Evolutionary conservation across 2,113 vertebrate species (phyloP).

Genomic region (Perognathus longimembris): DNA sequence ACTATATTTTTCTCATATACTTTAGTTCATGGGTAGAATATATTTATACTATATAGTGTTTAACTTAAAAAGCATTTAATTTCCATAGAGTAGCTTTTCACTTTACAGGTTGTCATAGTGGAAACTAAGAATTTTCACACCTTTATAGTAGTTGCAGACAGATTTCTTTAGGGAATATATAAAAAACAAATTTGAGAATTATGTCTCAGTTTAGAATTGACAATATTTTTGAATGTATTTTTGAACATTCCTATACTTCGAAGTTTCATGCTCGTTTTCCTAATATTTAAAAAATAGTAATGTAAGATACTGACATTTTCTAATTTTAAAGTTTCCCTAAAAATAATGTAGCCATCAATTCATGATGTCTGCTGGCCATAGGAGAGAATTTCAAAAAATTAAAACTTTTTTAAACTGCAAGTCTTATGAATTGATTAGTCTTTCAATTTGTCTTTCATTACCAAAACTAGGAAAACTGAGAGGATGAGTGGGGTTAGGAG

Average conservation of each 20-base stretch:
- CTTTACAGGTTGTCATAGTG: slow-evolving; percentile 39
- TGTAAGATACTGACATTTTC: neutral
- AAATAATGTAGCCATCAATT: neutral
- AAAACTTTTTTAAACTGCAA: slow-evolving; percentile 19
- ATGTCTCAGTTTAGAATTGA: slow-evolving; percentile 38
- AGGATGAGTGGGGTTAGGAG: too few species aligned
- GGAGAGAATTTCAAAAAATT: neutral
- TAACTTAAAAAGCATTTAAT: slow-evolving; percentile 43
- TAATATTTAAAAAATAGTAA: slow-evolving; percentile 34
- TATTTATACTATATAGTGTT: slow-evolving; percentile 49
- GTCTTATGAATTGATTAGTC: slow-evolving; percentile 41
- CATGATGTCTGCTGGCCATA: neutral
- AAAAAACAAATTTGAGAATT: slow-evolving; percentile 29
- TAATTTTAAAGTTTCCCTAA: slow-evolving; percentile 11
- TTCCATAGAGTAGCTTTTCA: slow-evolving; percentile 54
- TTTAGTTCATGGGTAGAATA: neutral
- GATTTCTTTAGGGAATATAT: slow-evolving; percentile 33
- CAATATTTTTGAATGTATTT: too few species aligned
- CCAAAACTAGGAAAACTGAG: neutral
- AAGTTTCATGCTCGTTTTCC: slow-evolving; percentile 12
- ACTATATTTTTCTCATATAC: neutral
- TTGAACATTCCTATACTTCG: slow-evolving; percentile 1
- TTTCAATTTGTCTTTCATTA: slow-evolving; percentile 43
- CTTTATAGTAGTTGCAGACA: neutral
- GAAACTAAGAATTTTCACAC: slow-evolving; percentile 29